Base-by-base conservation (phyloP, 2,888 invertebrate species). In the Notocelia uddmanniana region DNA sequence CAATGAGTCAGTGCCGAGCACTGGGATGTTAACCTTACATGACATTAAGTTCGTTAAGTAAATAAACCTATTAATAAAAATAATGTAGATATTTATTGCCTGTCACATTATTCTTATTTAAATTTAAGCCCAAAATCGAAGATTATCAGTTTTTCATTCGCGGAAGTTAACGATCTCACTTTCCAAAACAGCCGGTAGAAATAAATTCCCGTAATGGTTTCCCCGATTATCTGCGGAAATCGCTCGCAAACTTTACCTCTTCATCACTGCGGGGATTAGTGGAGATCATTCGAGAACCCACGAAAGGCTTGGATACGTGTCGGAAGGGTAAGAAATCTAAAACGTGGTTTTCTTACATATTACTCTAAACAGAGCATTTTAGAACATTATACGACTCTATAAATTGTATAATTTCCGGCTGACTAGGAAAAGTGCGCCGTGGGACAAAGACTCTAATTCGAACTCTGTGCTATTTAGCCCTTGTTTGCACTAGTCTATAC, bases 201-300 rank as follows among this genome's bases (percentile, higher is more conserved):
- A 71, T 71, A 71, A 71, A 67, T 71, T 67, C 26, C 23, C 45
- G 34, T 71, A 71, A 71, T 71, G 55, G 60, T 54, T 67, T 60
- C 67, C 54, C 60, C 60, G 67, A 71, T 71, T 71, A 71, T 67
- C 66, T 10, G 60, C 19, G 67, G 67, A 67, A 60, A 71, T 70
- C 64, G 59, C 21, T 66, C 66, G 52, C 64, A 26, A 70, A 70
- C 58, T 70, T 70, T 59, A 59, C 52, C 64, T 31, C 70, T 70
- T 70, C 52, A 54, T 66, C 70, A 69, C 31, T 8, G n/a, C n/a
- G 31, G 13, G 23, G 70, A 70, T 70, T 70, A 70, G 52, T 21
- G 50, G 3, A 69, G 57, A 63, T 58, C 50, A 64, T 64, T 58
- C 34, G 37, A 34, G 19, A 69, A 64, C 41, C 18, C 52, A 26